Percentiles rank a stretch among this genome's conserved stretches.
phyloP scores from a whole-genome alignment of 2,888 invertebrate species.

The Tetrapedia diversipes region DNA sequence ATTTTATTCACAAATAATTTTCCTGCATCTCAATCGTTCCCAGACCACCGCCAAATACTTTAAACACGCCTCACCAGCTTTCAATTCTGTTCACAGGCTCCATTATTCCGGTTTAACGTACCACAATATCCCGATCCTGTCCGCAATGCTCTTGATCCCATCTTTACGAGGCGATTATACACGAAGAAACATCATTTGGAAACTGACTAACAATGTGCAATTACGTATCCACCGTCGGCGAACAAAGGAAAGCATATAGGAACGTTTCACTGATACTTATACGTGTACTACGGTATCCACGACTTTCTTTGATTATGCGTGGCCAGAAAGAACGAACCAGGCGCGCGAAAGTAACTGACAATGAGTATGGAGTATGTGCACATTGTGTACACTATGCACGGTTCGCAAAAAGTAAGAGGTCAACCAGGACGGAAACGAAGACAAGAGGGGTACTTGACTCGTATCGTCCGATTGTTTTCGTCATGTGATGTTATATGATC shows the following conservation, averaged over 20 bases:
- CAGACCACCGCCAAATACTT: background rate
- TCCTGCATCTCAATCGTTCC: no score
- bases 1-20: background rate
- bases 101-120: background rate
- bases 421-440: no score
- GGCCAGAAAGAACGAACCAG: conserved; percentile 2
- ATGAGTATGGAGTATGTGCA: no score
- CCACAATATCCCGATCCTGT: background rate
- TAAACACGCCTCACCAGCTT: background rate
- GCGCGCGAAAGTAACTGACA: conserved; percentile 22
- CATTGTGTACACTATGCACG: no score
- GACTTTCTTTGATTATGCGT: conserved; percentile 39
- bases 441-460: no score
- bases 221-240: conserved; percentile 15
- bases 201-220: conserved; percentile 17
- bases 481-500: no score
- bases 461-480: no score
- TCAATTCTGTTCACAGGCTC: background rate
- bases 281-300: conserved; percentile 18
- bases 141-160: background rate
- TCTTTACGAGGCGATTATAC: background rate
- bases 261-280: background rate
- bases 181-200: conserved; percentile 4
- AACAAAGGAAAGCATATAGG: conserved; percentile 11
- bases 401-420: no score